Percentiles rank a stretch among this genome's conserved stretches.
Conservation (phyloP, 1,140 invertebrate genomes). For the Trypoxylus dichotomus region DNA sequence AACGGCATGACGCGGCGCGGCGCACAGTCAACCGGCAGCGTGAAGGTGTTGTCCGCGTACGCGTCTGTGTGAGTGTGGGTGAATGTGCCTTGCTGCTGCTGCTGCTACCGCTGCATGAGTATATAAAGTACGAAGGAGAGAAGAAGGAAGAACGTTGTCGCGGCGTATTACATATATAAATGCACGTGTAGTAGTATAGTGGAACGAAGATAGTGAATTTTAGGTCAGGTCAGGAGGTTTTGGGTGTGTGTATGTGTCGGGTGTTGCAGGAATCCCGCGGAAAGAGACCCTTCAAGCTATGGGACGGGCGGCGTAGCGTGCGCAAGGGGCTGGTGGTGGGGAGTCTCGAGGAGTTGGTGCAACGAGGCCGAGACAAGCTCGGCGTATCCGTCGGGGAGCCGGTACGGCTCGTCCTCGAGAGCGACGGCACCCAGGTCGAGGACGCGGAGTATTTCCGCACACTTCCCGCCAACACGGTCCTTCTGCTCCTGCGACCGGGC, state of each 20-base stretch:
- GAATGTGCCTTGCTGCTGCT: no score
- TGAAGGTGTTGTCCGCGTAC: constrained; percentile 24
- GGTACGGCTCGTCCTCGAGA: constrained; percentile 86
- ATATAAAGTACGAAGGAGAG: constrained; percentile 22
- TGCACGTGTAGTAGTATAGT: background rate
- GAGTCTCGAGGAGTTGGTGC: constrained; percentile 88
- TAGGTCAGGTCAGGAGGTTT: constrained; percentile 7
- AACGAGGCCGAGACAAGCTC: constrained; percentile 89
- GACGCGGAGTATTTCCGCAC: constrained; percentile 93
- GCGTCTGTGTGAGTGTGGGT: constrained; percentile 17
- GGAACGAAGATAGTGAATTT: constrained; percentile 13
- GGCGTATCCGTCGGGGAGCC: constrained; percentile 79
- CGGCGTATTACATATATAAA: no score
- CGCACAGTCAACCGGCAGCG: background rate
- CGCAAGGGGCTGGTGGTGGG: constrained; percentile 92
- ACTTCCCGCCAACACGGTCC: constrained; percentile 85
- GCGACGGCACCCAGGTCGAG: constrained; percentile 93
- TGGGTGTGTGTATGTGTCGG: constrained; percentile 30
- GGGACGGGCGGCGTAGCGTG: constrained; percentile 91
- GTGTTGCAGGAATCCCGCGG: constrained; percentile 81
- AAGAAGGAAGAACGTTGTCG: constrained; percentile 26
- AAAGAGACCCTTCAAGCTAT: constrained; percentile 97
- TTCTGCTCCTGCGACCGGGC: constrained; percentile 82
- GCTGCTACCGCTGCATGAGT: constrained; percentile 6
- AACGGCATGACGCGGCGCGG: constrained; percentile 13